These are phyloP conservation scores for Neogale vison DNA, from an alignment of 2,113 vertebrate genomes.

Conservation along the genomic window DNA sequence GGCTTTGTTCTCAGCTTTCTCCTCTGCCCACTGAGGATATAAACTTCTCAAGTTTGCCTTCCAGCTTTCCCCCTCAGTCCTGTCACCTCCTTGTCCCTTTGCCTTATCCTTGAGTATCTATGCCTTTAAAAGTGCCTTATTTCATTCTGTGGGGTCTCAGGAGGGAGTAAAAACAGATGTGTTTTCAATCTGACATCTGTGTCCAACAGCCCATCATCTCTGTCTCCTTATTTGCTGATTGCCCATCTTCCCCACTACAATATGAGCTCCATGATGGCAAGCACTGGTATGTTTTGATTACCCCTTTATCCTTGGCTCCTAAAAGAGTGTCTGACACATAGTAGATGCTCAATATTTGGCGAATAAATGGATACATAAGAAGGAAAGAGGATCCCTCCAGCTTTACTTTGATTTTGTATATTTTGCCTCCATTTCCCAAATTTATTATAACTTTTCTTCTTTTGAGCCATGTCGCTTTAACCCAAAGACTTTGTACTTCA, in stretches of 20 bases:
- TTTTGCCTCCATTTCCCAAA: neutral
- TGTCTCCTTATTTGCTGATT: neutral
- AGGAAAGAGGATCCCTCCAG: neutral
- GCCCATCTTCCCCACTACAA: neutral
- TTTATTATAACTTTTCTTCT: neutral
- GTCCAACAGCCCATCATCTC: neutral
- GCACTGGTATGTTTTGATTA: neutral
- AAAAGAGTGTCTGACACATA: neutral
- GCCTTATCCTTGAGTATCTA: neutral
- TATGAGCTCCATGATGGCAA: neutral
- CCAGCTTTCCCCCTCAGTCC: neutral
- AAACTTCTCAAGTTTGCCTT: neutral
- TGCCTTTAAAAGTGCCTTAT: neutral
- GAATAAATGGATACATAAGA: conserved; percentile 7
- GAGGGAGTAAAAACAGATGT: neutral
- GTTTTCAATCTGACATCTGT: neutral
- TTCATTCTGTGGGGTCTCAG: neutral
- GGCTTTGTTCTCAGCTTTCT: neutral
- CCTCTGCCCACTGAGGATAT: neutral
- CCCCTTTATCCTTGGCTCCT: neutral
- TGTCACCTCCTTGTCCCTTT: neutral
- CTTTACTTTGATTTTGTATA: neutral
- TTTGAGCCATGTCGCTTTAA: neutral
- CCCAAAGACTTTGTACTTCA: neutral
- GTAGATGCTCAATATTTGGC: neutral